These are phyloP conservation scores for Sebastes fasciatus DNA, from an alignment of 2,113 vertebrate species.

Conservation along the genomic window DNA sequence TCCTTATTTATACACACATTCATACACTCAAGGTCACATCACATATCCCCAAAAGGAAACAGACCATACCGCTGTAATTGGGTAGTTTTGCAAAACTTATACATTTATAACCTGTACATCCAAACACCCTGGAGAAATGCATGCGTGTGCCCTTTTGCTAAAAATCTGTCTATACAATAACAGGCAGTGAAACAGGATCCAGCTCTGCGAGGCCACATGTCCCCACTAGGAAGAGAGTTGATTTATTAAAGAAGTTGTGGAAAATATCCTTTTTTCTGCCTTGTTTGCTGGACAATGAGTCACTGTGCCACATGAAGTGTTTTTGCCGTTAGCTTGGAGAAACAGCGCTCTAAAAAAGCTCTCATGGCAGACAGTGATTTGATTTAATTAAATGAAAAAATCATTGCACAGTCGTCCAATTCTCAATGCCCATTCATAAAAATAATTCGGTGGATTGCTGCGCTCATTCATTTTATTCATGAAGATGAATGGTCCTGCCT, in stretches of 20 bases:
- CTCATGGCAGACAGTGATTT: constrained; percentile 31
- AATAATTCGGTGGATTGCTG: constrained; percentile 47
- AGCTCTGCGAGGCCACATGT: constrained; percentile 26
- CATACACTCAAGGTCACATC: constrained; percentile 59
- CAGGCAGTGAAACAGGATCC: constrained; percentile 60
- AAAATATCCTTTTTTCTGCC: constrained; percentile 43
- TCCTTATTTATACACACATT: constrained; percentile 35
- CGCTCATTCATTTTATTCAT: constrained; percentile 32
- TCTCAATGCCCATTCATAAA: constrained; percentile 63
- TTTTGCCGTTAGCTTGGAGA: constrained; percentile 36
- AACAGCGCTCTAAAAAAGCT: constrained; percentile 31
- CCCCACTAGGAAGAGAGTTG: constrained; percentile 29
- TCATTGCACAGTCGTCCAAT: constrained; percentile 27
- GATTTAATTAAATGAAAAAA: constrained; percentile 55
- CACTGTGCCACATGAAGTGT: constrained; percentile 40
- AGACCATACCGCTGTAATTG: constrained; percentile 59
- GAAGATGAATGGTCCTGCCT: constrained; percentile 31
- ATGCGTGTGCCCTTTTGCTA: constrained; percentile 29
- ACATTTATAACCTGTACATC: constrained; percentile 44
- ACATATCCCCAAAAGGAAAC: constrained; percentile 40
- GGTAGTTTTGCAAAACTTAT: constrained; percentile 37
- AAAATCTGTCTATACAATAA: constrained; percentile 62
- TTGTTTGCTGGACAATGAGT: constrained; percentile 64
- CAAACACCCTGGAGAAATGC: constrained; percentile 62
- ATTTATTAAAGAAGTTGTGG: constrained; percentile 57